phyloP scores from a whole-genome alignment of 2,797 vertebrate genomes.

The Florisuga fusca region DNA sequence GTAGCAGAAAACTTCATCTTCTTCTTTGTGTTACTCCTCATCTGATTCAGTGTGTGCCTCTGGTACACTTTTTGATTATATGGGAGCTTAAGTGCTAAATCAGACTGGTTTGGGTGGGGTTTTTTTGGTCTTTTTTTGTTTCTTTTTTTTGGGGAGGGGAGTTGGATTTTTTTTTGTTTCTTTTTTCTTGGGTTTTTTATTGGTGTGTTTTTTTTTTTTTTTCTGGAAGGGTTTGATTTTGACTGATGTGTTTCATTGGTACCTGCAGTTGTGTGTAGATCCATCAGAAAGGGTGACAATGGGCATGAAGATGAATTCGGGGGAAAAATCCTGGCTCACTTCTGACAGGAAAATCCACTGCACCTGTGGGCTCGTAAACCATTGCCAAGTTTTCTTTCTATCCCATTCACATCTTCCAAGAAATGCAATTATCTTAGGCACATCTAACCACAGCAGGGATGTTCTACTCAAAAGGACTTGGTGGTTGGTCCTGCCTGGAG shows the following conservation, averaged over 20 bases:
- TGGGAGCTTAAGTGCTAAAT: background rate
- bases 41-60: background rate
- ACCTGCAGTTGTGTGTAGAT: background rate
- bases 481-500: background rate
- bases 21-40: background rate
- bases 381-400: background rate
- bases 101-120: background rate
- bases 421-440: background rate
- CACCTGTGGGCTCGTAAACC: background rate
- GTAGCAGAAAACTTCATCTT: background rate
- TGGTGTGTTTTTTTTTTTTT: too few relatives aligned
- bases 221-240: background rate
- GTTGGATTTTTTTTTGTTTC: too few relatives aligned
- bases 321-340: background rate
- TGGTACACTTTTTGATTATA: background rate
- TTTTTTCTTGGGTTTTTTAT: too few relatives aligned
- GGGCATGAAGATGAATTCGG: background rate
- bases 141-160: too few relatives aligned
- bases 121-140: too few relatives aligned
- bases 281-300: background rate
- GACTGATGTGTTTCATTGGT: background rate
- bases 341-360: background rate
- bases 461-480: background rate
- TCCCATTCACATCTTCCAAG: background rate
- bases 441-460: background rate